Base-by-base conservation (phyloP, 1,140 invertebrate species). In the Cotesia vestalis region DNA sequence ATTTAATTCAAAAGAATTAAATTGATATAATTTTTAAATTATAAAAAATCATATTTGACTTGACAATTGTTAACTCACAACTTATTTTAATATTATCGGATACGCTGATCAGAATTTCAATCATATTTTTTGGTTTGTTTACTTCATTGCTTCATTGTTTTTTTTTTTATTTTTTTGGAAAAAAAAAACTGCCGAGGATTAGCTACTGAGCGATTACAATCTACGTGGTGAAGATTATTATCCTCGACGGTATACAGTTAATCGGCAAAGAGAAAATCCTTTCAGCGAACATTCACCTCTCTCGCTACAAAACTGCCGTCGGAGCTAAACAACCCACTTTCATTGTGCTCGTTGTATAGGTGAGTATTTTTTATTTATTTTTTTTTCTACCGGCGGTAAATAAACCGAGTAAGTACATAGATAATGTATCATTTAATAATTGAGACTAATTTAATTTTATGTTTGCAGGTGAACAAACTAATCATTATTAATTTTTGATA, bases 251-350 rank as follows among this genome's bases (percentile, higher is more conserved):
- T 82, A 27, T 27, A 82, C 79, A 80, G 80, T 80, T 82, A 80
- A 78, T 78, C 77, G 76, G 74, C 72, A 69, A 80, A 80, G 83
- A 85, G 83, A 85, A 85, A 85, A 83, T 84, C 81, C 78, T 81
- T 82, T 81, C 74, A 79, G 78, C 80, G 82, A 83, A 80, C 83
- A 60, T 84, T 84, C 79, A 82, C 83, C 80, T 80, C 80, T 80
- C 73, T 60, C 77, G 61, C 51, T 38, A 76, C 79, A 77, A 27
- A 27, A 80, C 78, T 79, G 79, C 78, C 63, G 36, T 36, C 72
- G 71, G 60, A 55, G 74, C 27, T 27, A 27, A 27, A 27, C 82
- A 85, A 83, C 83, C 82, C 81, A 85, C 82, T 84, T 84, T 84
- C 80, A 78, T 79, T 75, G 74, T 75, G 72, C 55, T 64, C 73